These are phyloP conservation scores for Ernsta delagoae DNA, from an alignment of 2,888 invertebrate species.

Conservation along the genomic window DNA sequence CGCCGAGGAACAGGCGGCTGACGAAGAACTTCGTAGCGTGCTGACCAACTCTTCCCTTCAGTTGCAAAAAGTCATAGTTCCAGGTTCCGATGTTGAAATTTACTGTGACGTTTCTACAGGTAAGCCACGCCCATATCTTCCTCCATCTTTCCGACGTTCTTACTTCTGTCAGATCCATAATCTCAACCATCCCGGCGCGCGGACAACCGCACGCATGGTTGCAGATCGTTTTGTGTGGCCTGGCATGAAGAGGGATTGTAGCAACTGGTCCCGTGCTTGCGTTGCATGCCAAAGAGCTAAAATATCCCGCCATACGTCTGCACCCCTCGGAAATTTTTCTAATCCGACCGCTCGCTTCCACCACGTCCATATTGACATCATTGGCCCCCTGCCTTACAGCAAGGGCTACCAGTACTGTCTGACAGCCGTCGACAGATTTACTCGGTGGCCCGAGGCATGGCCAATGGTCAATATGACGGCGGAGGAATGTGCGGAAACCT, in stretches of 20 bases:
- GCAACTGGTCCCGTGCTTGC: constrained; percentile 51
- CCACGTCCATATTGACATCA: constrained; percentile 59
- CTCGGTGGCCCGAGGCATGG: constrained; percentile 42
- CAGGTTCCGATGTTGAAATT: constrained; percentile 42
- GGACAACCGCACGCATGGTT: constrained; percentile 44
- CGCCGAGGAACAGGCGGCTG: constrained; percentile 34
- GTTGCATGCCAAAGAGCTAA: constrained; percentile 51
- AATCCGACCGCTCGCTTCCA: constrained; percentile 38
- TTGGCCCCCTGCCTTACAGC: constrained; percentile 19
- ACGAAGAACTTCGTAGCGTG: constrained; percentile 30
- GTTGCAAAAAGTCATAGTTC: constrained; percentile 45
- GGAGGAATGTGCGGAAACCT: constrained; percentile 39
- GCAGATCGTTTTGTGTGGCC: constrained; percentile 58
- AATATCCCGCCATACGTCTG: constrained; percentile 37
- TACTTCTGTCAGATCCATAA: constrained; percentile 39
- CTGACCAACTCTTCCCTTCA: constrained; percentile 6
- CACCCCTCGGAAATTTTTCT: constrained; percentile 39
- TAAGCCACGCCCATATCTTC: constrained; percentile 39
- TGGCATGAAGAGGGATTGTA: constrained; percentile 38
- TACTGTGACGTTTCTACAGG: constrained; percentile 17
- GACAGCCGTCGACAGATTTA: constrained; percentile 26
- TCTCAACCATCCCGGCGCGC: constrained; percentile 42
- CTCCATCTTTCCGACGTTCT: constrained; percentile 27
- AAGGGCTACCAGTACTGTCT: constrained; percentile 26
- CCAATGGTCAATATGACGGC: constrained; percentile 40